A percentile compares a stretch with the other conserved stretches of the same genome.
These are phyloP conservation scores for Ophion costatus DNA, from an alignment of 2,888 invertebrate genomes.

Conservation along the genomic window DNA sequence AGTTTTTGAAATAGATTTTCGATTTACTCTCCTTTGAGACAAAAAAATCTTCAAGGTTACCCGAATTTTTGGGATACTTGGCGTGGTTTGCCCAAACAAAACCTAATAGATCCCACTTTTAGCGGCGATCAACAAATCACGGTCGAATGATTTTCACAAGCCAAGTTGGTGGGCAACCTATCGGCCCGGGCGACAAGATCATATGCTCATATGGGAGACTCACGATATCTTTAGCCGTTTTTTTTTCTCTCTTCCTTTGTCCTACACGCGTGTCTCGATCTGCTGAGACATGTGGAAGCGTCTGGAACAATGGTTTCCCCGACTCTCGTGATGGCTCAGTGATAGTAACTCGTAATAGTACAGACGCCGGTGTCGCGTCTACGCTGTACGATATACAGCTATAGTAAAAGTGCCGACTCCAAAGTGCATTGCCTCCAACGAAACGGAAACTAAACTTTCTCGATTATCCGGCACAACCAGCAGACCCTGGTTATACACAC, in stretches of 20 bases:
- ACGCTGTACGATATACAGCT: slow-evolving; percentile 23
- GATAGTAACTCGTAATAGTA: slow-evolving; percentile 31
- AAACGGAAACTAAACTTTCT: slow-evolving; percentile 70
- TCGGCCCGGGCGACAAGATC: not conserved
- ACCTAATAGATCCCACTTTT: not conserved
- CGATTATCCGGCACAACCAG: slow-evolving; percentile 66
- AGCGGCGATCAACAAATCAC: not conserved
- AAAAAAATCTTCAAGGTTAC: too few species aligned
- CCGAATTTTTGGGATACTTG: too few species aligned
- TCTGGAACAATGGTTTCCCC: slow-evolving; percentile 29
- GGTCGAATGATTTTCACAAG: slow-evolving; percentile 4
- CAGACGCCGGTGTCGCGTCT: slow-evolving; percentile 1
- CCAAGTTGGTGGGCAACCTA: not conserved
- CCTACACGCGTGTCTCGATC: not conserved
- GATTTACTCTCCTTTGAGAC: too few species aligned
- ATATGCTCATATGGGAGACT: not conserved
- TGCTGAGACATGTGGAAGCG: slow-evolving; percentile 6
- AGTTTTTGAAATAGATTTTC: too few species aligned
- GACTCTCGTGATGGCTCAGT: slow-evolving; percentile 12
- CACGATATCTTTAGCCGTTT: not conserved
- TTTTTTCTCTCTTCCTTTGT: not conserved
- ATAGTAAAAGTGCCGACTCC: slow-evolving; percentile 56
- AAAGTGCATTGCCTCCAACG: slow-evolving; percentile 64
- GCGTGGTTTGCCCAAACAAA: not conserved
- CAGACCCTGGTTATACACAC: slow-evolving; percentile 17